These are phyloP conservation scores for Chiloscyllium punctatum DNA, from an alignment of 2,797 vertebrate genomes.

Conservation along the genomic window DNA sequence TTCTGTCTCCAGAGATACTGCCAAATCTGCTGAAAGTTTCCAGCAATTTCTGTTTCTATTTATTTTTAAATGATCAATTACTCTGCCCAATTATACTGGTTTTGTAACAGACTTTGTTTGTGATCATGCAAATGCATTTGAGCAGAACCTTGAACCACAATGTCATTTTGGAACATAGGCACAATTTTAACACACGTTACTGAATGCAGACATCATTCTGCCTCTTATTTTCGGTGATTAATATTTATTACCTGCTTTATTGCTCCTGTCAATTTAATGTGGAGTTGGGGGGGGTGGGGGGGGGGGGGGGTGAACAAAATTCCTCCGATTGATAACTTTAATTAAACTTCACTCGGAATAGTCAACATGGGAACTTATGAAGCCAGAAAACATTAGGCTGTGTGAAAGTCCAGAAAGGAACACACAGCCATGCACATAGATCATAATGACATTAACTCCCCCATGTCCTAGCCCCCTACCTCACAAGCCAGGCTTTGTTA, in stretches of 20 bases:
- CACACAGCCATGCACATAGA: background rate
- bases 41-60: too few relatives aligned
- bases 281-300: background rate
- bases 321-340: background rate
- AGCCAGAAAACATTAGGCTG: background rate
- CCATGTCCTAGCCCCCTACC: too few relatives aligned
- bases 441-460: background rate
- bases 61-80: too few relatives aligned
- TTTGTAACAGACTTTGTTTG: background rate
- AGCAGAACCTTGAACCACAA: background rate
- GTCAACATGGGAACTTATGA: background rate
- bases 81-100: too few relatives aligned
- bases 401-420: background rate
- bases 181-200: background rate
- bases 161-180: background rate
- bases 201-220: background rate
- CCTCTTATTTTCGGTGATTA: background rate
- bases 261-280: background rate
- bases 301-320: background rate
- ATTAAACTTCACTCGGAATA: background rate
- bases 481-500: too few relatives aligned
- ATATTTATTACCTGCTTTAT: background rate
- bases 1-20: too few relatives aligned
- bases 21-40: too few relatives aligned
- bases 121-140: background rate